Evolutionary conservation across 2,888 invertebrate genomes (phyloP).

Genomic region (Rotaria macrura): DNA sequence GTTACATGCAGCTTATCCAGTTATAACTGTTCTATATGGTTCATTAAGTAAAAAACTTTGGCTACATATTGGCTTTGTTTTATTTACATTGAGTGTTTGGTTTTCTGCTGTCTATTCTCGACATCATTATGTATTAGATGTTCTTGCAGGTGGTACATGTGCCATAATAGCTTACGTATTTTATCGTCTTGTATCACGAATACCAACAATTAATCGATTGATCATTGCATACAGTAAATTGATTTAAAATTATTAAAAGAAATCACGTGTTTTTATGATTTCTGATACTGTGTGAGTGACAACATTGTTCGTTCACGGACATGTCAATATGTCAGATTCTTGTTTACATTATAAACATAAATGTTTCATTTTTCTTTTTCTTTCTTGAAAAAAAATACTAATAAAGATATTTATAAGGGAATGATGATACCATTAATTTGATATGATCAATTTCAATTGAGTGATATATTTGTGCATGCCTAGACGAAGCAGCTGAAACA

Average conservation of each 20-base stretch:
- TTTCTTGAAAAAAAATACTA: no score
- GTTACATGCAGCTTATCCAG: conserved; percentile 20
- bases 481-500: no score
- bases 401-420: neutral
- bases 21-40: neutral
- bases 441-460: no score
- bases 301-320: neutral
- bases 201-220: neutral
- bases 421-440: neutral
- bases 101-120: conserved; percentile 17
- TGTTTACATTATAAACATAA: neutral
- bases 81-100: conserved; percentile 21
- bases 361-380: neutral
- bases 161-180: neutral
- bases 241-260: neutral
- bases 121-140: conserved; percentile 23
- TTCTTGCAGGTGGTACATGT: neutral
- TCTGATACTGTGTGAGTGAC: neutral
- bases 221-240: neutral
- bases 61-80: neutral
- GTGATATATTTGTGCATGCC: no score
- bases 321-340: neutral
- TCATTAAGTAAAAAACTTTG: neutral
- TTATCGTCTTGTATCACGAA: neutral
- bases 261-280: neutral